phyloP scores from a whole-genome alignment of 2,888 invertebrate species.

The Asteroscopus sphinx region DNA sequence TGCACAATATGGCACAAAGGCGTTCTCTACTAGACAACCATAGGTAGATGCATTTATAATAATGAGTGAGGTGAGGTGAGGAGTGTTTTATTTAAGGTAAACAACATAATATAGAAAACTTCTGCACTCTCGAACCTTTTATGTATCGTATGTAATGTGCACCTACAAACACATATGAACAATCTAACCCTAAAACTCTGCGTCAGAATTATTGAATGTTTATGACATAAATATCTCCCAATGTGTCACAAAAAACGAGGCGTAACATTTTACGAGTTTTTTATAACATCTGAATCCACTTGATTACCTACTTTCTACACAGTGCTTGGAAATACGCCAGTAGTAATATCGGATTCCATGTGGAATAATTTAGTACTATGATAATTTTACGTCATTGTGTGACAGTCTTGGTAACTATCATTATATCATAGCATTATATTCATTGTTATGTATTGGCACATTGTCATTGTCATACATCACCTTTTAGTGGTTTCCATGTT shows the following conservation, averaged over 20 bases:
- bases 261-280: constrained; percentile 51
- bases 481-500: too few species aligned
- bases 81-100: too few species aligned
- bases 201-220: constrained; percentile 47
- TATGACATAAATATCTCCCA: constrained; percentile 38
- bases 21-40: too few species aligned
- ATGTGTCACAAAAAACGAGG: constrained; percentile 46
- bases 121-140: constrained; percentile 4
- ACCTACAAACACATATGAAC: constrained; percentile 13
- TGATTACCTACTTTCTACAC: constrained; percentile 42
- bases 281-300: constrained; percentile 50
- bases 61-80: too few species aligned
- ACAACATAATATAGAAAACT: constrained; percentile 5
- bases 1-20: too few species aligned
- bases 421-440: too few species aligned
- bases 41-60: too few species aligned
- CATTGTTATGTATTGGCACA: too few species aligned
- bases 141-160: too few species aligned
- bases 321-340: constrained; percentile 46
- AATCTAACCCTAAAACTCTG: constrained; percentile 24
- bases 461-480: too few species aligned
- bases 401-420: too few species aligned
- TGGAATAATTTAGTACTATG: constrained; percentile 6
- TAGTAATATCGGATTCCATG: constrained; percentile 32
- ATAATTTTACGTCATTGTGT: too few species aligned